phyloP scores from a whole-genome alignment of 35 echinoderm and acorn worm species.

The Holothuria glaberrima region DNA sequence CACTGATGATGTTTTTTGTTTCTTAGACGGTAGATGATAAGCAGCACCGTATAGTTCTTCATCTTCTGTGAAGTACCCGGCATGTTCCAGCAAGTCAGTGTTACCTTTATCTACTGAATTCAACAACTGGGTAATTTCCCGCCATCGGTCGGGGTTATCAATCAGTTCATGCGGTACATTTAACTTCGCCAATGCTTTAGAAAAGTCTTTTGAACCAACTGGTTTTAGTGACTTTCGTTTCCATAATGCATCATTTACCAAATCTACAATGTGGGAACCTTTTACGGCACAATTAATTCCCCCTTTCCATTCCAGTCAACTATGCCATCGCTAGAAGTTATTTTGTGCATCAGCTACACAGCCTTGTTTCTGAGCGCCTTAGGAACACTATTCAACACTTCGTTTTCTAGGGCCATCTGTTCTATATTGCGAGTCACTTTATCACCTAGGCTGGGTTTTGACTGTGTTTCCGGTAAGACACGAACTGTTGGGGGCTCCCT shows the following conservation, averaged over 20 bases:
- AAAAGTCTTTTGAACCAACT: no score
- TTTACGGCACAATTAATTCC: neutral
- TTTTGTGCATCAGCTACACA: neutral
- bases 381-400: neutral
- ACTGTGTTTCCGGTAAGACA: neutral
- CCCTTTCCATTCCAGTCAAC: conserved; percentile 2
- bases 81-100: no score
- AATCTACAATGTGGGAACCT: conserved; percentile 1
- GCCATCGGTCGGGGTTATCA: no score
- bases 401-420: no score
- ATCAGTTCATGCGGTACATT: no score
- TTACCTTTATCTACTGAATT: no score
- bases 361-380: conserved; percentile 3
- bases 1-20: no score
- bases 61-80: no score
- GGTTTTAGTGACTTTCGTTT: neutral
- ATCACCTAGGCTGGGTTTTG: neutral
- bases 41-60: no score
- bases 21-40: no score
- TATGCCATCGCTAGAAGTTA: neutral
- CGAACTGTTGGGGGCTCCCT: neutral
- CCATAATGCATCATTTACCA: neutral
- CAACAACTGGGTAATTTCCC: no score
- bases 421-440: neutral
- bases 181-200: no score